Conservation (phyloP, 2,888 invertebrate genomes). For the Latheticus oryzae region DNA sequence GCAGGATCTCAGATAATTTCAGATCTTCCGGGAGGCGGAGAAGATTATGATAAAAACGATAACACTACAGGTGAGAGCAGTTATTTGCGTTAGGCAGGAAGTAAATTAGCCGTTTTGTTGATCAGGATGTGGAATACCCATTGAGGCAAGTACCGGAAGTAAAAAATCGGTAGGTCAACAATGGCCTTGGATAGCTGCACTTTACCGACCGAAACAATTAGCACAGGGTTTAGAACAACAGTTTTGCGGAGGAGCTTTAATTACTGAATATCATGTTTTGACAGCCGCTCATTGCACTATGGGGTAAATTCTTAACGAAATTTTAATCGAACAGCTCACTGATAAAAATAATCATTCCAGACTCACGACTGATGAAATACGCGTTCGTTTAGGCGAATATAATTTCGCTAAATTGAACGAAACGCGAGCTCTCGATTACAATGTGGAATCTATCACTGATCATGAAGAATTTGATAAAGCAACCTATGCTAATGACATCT, state of each 20-base stretch:
- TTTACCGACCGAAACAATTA: constrained; percentile 70
- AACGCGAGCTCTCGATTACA: constrained; percentile 77
- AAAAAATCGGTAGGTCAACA: constrained; percentile 65
- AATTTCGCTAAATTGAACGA: constrained; percentile 77
- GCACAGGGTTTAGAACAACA: constrained; percentile 66
- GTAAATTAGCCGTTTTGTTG: constrained; percentile 1
- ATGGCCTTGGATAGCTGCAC: constrained; percentile 89
- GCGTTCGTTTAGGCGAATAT: constrained; percentile 84
- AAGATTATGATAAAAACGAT: constrained; percentile 67
- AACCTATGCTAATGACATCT: constrained; percentile 82
- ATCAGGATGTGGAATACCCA: constrained; percentile 60
- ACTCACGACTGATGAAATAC: constrained; percentile 71
- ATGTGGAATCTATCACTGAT: constrained; percentile 73
- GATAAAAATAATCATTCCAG: constrained; percentile 61
- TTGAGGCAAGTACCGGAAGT: constrained; percentile 46
- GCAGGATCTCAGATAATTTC: constrained; percentile 60
- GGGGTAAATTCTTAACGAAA: constrained; percentile 63
- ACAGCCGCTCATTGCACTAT: constrained; percentile 82
- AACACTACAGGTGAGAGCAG: constrained; percentile 56
- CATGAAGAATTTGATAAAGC: constrained; percentile 76
- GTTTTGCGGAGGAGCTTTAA: constrained; percentile 84
- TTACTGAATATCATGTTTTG: constrained; percentile 82
- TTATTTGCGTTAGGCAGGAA: neutral
- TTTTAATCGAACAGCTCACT: neutral
- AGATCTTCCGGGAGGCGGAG: constrained; percentile 69